Conservation (phyloP, 2,113 vertebrate species). For the Syngnathus floridae region DNA sequence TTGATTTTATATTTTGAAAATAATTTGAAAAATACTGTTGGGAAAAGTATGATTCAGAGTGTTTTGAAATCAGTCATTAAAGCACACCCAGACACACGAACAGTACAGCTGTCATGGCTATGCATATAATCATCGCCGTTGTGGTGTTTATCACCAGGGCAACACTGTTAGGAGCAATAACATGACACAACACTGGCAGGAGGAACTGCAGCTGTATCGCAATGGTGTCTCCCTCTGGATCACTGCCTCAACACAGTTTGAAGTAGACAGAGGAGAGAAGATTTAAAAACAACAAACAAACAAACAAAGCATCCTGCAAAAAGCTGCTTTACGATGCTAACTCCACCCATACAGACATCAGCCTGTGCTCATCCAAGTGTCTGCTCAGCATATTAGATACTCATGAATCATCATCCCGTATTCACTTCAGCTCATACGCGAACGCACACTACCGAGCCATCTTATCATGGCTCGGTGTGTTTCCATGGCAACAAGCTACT, state of each 20-base stretch:
- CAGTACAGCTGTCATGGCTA: too few species aligned
- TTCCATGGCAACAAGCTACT: slow-evolving; percentile 67
- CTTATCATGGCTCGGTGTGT: slow-evolving; percentile 50
- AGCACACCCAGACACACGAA: background rate
- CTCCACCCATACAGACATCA: background rate
- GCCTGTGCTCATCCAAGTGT: slow-evolving; percentile 17
- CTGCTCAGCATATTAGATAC: slow-evolving; percentile 30
- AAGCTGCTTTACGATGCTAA: background rate
- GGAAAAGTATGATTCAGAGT: too few species aligned
- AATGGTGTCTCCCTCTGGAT: background rate
- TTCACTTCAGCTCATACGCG: background rate
- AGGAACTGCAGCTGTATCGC: slow-evolving; percentile 17
- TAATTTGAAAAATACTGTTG: too few species aligned
- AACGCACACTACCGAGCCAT: slow-evolving; percentile 1
- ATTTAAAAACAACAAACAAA: background rate
- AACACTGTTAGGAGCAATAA: slow-evolving; percentile 13
- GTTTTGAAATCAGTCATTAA: background rate
- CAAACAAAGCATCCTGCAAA: background rate
- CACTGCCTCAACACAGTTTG: background rate
- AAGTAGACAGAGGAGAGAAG: background rate
- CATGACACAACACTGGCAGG: background rate
- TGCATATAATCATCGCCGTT: slow-evolving; percentile 16
- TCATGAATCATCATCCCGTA: slow-evolving; percentile 45
- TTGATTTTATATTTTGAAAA: background rate
- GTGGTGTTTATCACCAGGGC: slow-evolving; percentile 17